These are phyloP conservation scores for Zelleria hepariella DNA, from an alignment of 2,888 invertebrate species.

Conservation along the genomic window DNA sequence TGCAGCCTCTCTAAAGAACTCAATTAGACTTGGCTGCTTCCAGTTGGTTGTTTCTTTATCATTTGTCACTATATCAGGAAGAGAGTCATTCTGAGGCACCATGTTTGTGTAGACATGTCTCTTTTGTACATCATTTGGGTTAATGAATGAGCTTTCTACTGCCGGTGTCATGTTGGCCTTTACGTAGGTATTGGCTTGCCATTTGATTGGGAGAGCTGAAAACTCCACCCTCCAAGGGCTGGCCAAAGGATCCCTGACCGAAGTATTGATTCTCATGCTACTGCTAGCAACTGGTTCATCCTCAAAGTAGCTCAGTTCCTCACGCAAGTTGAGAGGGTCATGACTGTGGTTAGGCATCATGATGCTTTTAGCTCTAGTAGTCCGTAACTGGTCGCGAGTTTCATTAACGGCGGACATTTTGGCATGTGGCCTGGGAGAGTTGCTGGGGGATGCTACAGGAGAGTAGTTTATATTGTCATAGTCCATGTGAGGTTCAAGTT, in stretches of 20 bases:
- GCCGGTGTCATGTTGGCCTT: constrained; percentile 68
- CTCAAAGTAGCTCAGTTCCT: constrained; percentile 54
- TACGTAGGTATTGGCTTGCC: constrained; percentile 56
- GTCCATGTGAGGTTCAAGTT: neutral
- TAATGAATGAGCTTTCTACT: constrained; percentile 55
- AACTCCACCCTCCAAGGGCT: constrained; percentile 66
- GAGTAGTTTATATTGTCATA: constrained; percentile 7
- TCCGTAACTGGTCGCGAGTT: constrained; percentile 2
- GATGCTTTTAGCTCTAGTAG: constrained; percentile 11
- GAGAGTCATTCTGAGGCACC: constrained; percentile 29
- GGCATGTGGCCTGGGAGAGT: neutral
- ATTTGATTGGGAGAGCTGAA: constrained; percentile 52
- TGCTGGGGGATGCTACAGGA: constrained; percentile 4
- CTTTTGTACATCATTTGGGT: constrained; percentile 37
- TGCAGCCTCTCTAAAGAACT: constrained; percentile 54
- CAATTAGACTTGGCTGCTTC: constrained; percentile 53
- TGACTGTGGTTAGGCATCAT: constrained; percentile 6
- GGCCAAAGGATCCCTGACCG: constrained; percentile 41
- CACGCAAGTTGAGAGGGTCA: constrained; percentile 48
- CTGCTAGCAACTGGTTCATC: constrained; percentile 58
- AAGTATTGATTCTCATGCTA: constrained; percentile 56
- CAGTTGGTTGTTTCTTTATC: constrained; percentile 30
- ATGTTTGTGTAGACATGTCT: constrained; percentile 62
- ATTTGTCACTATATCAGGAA: constrained; percentile 25
- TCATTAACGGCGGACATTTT: constrained; percentile 5